Conservation (phyloP, 2,797 vertebrate genomes). For the Tenualosa ilisha region DNA sequence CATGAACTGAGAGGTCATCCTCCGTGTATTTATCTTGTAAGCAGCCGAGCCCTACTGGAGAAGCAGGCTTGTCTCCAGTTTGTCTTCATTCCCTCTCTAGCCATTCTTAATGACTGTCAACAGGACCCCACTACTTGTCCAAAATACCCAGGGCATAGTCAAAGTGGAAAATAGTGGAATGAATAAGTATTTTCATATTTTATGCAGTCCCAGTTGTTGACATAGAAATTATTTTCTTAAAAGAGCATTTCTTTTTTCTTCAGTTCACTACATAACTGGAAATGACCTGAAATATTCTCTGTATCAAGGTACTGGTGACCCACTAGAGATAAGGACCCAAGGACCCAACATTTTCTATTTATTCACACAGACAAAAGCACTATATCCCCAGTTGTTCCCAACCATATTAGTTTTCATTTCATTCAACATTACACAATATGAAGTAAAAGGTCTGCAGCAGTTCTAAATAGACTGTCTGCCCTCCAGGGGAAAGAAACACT, state of each 20-base stretch:
- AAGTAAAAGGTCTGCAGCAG: no score
- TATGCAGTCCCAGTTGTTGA: background rate
- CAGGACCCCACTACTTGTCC: conserved; percentile 39
- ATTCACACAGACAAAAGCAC: background rate
- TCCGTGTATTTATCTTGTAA: conserved; percentile 69
- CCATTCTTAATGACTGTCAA: conserved; percentile 72
- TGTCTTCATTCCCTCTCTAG: conserved; percentile 68
- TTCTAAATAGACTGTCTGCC: no score
- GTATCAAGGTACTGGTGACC: background rate
- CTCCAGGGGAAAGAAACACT: background rate
- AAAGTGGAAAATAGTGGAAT: conserved; percentile 50
- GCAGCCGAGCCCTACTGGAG: conserved; percentile 66
- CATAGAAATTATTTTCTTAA: background rate
- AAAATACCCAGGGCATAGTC: conserved; percentile 17
- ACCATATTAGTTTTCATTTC: no score
- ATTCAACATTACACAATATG: no score
- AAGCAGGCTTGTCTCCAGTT: conserved; percentile 66
- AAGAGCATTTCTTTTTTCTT: background rate
- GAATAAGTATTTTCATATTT: conserved; percentile 25
- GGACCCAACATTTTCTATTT: background rate
- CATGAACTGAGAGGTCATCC: conserved; percentile 60
- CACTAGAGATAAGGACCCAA: background rate
- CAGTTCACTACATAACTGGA: background rate
- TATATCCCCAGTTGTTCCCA: background rate
- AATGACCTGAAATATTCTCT: conserved; percentile 13